Evolutionary conservation across 2,888 invertebrate genomes (phyloP), one percentile per base, ranked within the genome.

Genomic region (Cosmia trapezina): DNA sequence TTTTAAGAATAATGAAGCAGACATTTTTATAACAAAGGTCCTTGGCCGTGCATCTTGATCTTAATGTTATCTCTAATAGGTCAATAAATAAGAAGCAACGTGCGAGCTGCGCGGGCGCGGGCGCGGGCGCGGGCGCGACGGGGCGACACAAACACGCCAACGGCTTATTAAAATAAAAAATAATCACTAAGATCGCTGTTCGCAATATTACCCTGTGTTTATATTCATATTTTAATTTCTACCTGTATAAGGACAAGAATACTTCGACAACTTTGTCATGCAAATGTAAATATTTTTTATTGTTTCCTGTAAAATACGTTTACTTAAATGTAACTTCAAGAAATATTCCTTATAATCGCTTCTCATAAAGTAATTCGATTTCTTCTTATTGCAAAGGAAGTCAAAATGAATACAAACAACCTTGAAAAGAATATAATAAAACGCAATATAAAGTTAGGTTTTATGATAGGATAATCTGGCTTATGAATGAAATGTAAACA

Each of bases 1-100:
- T 93, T 95, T 95, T 91, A 93, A 93, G 93, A 95, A 96, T 96
- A 96, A 96, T 96, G 96, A 95, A 94, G 94, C 94, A 93, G 94
- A 95, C 94, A 95, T 95, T 96, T 96, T 96, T 96, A 95, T 95
- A 96, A 96, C 96, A 96, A 96, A 96, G 95, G 95, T 96, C 96
- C 95, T 96, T 95, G 95, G 95, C 96, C 96, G 95, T 96, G 95
- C 95, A 95, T 96, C 95, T 95, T 93, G 96, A 96, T 96, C 96
- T 95, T 94, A 95, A 95, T 96, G 95, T 96, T 96, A 96, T 96
- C 96, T 96, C 95, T 96, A 96, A 96, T 96, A 96, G 96, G 95
- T 94, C 95, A 96, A 96, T 96, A 96, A 96, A 96, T 96, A 95
- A 96, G 90, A 89, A 92, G 91, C 94, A 94, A 95, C 96, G 96